phyloP scores from a whole-genome alignment of 2,113 vertebrate genomes.

The Aplodontia rufa region DNA sequence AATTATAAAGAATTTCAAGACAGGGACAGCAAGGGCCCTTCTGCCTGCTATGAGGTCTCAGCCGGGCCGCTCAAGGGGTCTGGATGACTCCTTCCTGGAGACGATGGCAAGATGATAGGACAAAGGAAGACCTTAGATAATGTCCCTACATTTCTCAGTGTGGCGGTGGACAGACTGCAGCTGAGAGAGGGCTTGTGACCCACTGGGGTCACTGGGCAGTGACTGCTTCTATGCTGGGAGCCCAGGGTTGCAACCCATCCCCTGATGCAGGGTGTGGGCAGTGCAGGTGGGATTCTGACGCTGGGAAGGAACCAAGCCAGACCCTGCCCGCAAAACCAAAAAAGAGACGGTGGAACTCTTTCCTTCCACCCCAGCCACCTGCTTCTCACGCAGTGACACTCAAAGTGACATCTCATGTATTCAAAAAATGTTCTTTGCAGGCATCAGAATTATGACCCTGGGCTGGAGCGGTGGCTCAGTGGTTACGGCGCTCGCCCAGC shows the following conservation, averaged over 20 bases:
- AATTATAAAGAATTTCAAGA: background rate
- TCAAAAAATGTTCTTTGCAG: too few relatives aligned
- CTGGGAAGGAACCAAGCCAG: background rate
- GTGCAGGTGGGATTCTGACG: fast-evolving
- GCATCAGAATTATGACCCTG: too few relatives aligned
- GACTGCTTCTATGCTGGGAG: background rate
- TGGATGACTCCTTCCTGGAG: background rate
- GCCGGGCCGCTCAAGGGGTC: too few relatives aligned
- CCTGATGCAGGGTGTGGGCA: background rate
- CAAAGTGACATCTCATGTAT: too few relatives aligned
- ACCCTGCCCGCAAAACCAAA: background rate
- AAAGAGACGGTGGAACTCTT: background rate
- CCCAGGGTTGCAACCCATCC: background rate
- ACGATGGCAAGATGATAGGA: background rate
- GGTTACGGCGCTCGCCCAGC: too few relatives aligned
- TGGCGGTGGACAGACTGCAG: background rate
- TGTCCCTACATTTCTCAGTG: background rate
- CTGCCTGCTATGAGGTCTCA: background rate
- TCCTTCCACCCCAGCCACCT: background rate
- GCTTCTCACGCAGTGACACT: background rate
- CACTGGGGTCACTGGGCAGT: background rate
- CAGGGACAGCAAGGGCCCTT: background rate
- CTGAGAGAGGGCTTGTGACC: background rate
- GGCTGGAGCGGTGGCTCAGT: too few relatives aligned
- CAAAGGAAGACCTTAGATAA: background rate